Evolutionary conservation across 2,113 vertebrate genomes (phyloP), one percentile per base, ranked within the genome.

Genomic region (Nicator chloris): DNA sequence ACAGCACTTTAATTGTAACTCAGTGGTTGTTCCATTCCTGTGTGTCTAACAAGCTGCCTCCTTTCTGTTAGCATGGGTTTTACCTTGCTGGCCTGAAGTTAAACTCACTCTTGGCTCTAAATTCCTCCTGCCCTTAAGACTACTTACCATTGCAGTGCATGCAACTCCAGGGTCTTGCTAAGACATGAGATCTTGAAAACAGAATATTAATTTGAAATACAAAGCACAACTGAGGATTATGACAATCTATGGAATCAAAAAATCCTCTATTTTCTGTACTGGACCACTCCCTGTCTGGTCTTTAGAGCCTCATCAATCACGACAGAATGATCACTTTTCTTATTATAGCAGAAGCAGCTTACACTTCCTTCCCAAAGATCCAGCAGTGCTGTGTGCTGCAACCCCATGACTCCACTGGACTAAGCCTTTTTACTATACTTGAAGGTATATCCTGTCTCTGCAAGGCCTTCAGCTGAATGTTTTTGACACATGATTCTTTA

Each of bases 1-100:
- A 77, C 13, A 75, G 64, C 51, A 92, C 51, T 72, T 93, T 86
- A 92, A 90, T 39, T 70, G 39, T 61, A 91, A 77, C 68, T 69
- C 56, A 1, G 6, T 39, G 31, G 64, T 26, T 59, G 51, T 40
- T 75, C 44, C 69, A 39, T n/a, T 71, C 59, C 54, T 49, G 20
- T n/a, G 60, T 24, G 59, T 37, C 56, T 90, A 84, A 79, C 57
- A 72, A 91, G 65, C 50, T 82, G 57, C n/a, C 60, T 95, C 35
- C 40, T 44, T 85, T 49, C 39, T 92, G 60, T 66, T 47, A 77
- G 15, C 3, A 2, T 6, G 17, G 33, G 39, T 66, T 91, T 86
- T 73, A 90, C 64, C 71, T 75, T 51, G 19, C 23, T 44, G 39
- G 50, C 39, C 54, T 80, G 23, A 93, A 95, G 53, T n/a, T 69